Percentiles rank a stretch among this genome's conserved stretches.
These are phyloP conservation scores for Cheumatopsyche charites DNA, from an alignment of 1,140 invertebrate genomes.

Conservation along the genomic window DNA sequence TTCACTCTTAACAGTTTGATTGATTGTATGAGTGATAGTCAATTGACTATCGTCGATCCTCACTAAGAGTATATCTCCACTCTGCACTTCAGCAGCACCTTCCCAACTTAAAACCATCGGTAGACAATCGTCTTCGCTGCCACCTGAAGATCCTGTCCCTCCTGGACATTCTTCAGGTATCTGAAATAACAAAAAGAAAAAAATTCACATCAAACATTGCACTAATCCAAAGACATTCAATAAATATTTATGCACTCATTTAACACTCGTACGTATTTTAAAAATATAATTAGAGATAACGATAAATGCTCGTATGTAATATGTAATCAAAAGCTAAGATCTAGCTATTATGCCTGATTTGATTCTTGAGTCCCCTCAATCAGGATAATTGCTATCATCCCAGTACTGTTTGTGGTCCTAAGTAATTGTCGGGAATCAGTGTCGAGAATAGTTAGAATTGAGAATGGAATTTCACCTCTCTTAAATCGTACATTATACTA, in stretches of 20 bases:
- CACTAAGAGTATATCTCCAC: conserved; percentile 72
- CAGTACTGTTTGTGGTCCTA: conserved; percentile 4
- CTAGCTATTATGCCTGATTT: conserved; percentile 9
- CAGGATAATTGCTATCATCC: conserved; percentile 10
- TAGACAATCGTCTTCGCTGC: conserved; percentile 58
- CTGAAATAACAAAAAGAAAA: conserved; percentile 50
- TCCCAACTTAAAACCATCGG: conserved; percentile 66
- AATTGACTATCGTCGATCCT: conserved; percentile 68
- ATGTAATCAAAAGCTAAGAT: background rate
- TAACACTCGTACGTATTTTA: background rate
- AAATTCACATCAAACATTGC: too few relatives aligned
- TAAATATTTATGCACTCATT: too few relatives aligned
- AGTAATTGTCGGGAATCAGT: background rate
- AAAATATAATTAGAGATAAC: too few relatives aligned
- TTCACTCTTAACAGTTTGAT: conserved; percentile 44
- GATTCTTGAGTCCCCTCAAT: conserved; percentile 10
- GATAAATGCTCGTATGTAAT: too few relatives aligned
- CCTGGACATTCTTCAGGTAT: conserved; percentile 62
- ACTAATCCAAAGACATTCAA: too few relatives aligned
- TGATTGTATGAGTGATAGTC: conserved; percentile 53
- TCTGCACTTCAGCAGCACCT: conserved; percentile 68
- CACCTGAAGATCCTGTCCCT: conserved; percentile 42
- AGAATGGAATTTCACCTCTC: too few relatives aligned
- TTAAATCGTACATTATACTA: too few relatives aligned
- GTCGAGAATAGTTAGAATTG: background rate